These are phyloP conservation scores for Ceriagrion tenellum DNA, from an alignment of 2,888 invertebrate species.

Conservation along the genomic window DNA sequence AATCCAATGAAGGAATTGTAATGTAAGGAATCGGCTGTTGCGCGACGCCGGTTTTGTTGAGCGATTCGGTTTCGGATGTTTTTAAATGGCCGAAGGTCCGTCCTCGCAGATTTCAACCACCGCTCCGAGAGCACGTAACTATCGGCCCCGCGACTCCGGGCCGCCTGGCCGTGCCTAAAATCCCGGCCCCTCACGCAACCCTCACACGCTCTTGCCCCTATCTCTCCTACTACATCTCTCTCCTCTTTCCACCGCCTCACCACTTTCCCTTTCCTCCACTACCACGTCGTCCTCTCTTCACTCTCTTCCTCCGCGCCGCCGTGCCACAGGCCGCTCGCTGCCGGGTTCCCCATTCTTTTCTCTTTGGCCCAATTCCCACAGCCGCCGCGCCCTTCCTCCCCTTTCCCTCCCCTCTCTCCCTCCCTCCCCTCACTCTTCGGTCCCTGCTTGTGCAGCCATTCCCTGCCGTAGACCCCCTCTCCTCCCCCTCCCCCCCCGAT, in stretches of 20 bases:
- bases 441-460: background rate
- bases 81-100: too few species aligned
- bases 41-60: too few species aligned
- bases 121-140: too few species aligned
- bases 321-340: background rate
- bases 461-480: background rate
- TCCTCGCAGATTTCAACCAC: too few species aligned
- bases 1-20: too few species aligned
- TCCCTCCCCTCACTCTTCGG: background rate
- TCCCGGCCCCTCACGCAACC: background rate
- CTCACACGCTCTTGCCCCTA: background rate
- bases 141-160: too few species aligned
- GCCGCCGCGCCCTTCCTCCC: background rate
- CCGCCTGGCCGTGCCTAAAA: background rate
- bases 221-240: slow-evolving; percentile 11
- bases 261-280: background rate
- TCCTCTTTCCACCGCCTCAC: background rate
- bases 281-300: background rate
- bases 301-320: background rate
- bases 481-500: background rate
- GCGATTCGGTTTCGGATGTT: too few species aligned
- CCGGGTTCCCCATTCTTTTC: background rate
- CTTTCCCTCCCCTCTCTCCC: background rate
- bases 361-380: slow-evolving; percentile 22
- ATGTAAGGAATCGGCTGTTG: too few species aligned